phyloP scores from a whole-genome alignment of 2,888 invertebrate genomes.

The Tetanocera ferruginea region DNA sequence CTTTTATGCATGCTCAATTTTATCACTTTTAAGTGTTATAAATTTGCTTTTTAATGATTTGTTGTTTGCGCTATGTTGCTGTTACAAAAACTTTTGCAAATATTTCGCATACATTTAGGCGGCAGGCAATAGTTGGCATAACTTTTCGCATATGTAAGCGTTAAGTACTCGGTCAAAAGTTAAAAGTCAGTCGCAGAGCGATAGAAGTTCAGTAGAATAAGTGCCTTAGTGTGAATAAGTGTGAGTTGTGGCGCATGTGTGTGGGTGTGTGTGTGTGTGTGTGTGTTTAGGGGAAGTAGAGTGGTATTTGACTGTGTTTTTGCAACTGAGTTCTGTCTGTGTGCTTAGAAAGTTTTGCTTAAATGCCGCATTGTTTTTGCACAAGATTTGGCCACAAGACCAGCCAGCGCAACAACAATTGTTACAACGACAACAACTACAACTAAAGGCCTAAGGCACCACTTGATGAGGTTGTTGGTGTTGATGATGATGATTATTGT shows the following conservation, averaged over 20 bases:
- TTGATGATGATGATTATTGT: not conserved
- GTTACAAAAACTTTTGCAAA: not conserved
- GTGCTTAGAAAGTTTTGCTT: not conserved
- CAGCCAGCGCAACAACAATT: not conserved
- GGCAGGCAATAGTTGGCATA: not conserved
- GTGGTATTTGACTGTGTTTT: no score
- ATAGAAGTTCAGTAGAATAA: not conserved
- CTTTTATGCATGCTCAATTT: no score
- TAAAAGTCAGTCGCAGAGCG: conserved; percentile 20
- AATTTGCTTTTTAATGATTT: conserved; percentile 3
- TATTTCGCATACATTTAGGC: conserved; percentile 12
- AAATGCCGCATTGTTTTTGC: not conserved
- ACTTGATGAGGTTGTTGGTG: not conserved
- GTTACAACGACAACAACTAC: no score
- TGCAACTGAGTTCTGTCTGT: not conserved
- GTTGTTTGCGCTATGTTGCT: not conserved
- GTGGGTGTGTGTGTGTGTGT: conserved; percentile 5
- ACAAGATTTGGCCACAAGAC: not conserved
- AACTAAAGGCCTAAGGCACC: no score
- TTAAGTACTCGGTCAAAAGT: conserved; percentile 25
- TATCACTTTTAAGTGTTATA: conserved; percentile 13
- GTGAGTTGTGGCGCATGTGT: not conserved
- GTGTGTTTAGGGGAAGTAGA: not conserved
- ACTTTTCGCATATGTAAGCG: conserved; percentile 23
- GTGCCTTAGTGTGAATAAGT: not conserved